Evolutionary conservation across 2,113 vertebrate species (phyloP), one percentile per base, ranked within the genome.

Genomic region (Tragelaphus buxtoni): DNA sequence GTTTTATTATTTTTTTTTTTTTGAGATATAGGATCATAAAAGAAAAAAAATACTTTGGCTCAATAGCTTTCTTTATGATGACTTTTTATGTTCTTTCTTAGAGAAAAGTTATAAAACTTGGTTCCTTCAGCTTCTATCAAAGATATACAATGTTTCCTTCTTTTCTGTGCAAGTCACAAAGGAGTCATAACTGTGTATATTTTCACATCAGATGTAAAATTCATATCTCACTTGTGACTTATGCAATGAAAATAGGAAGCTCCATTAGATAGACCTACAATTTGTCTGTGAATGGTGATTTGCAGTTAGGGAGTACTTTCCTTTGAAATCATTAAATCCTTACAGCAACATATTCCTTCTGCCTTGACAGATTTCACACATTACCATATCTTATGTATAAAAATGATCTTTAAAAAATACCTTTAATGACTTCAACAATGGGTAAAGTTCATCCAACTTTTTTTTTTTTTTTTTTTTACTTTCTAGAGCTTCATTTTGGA

Each of bases 141-240:
- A 92, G 81, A 96, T 95, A 96, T 96, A 95, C 88, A 96, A 32
- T 94, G 65, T 96, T 98, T 98, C 32, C 35, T 97, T 97, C 47
- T 83, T 96, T 95, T 97, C 94, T 89, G 90, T 60, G 47, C 39
- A 95, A 98, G 16, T 96, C 97, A 98, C 97, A 95, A 83, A 98
- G 96, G 97, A 98, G 63, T 96, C 88, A 97, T 97, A 97, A 85
- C 69, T 83, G 82, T 47, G 92, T 90, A 87, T 95, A 80, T 97
- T 98, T 98, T 98, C 97, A 97, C 96, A 97, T 98, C 88, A 88
- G 89, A 97, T 96, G 63, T 98, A 98, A 98, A 98, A 98, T 98
- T 98, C 94, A 98, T 96, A 60, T 82, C 20, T 98, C 96, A 87
- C 84, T 98, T 97, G 93, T 98, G 98, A 98, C 95, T 97, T 98